Evolutionary conservation across 2,888 invertebrate species (phyloP), one percentile per base, ranked within the genome.

Genomic region (Nezara viridula): DNA sequence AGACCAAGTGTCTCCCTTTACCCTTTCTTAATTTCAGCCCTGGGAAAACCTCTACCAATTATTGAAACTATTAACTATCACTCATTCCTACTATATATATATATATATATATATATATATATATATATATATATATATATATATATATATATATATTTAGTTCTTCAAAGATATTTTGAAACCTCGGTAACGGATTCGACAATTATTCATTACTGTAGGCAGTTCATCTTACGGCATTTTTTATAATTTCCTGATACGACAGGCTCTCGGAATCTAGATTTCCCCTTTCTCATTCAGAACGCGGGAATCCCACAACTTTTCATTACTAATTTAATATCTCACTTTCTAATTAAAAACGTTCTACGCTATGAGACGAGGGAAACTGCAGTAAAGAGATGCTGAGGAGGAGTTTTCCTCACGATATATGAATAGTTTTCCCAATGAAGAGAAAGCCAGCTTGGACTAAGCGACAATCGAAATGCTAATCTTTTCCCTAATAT

Each of bases 391-490:
- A 37, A 0, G 14, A 12, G 60, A 60, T 60, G 27, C 27, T 60
- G 66, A 21, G 37, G 19, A 73, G 9, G 32, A 21, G 37, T 73
- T 32, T 73, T 37, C 66, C 32, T 37, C 44, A 81, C 2, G 44
- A 47, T 44, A 21, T 77, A 77, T 21, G 40, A 40, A 40, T 1
- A 77, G 21, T 44, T n/a, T 47, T 47, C 81, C n/a, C n/a, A 81
- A 24, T 44, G 44, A 14, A n/a, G 81, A 44, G 81, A 81, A 81
- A 81, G 81, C 14, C n/a, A 14, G 24, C 24, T 24, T n/a, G 1
- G 44, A 47, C 24, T 24, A n/a, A 81, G 81, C n/a, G 81, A 81
- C 81, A 81, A 81, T 81, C 44, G 81, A 81, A 81, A 44, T 44
- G 24, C 66, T 73, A 73, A 73, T 73, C 2, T 81, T 81, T 81